Evolutionary conservation across 2,113 vertebrate genomes (phyloP).

Genomic region (Ibidorhyncha struthersii): DNA sequence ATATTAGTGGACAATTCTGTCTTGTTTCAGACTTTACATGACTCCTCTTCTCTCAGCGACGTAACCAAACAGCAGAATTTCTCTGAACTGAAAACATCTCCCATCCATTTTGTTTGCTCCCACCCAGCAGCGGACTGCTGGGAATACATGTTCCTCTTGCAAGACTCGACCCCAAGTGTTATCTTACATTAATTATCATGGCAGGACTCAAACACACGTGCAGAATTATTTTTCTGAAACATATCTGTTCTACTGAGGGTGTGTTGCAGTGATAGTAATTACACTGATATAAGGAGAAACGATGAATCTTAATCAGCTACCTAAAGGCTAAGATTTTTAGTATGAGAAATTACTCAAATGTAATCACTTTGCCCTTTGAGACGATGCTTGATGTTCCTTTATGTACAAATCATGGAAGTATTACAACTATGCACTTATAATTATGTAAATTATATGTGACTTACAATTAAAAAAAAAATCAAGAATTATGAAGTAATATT

Average conservation of each 20-base stretch:
- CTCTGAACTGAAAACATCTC: neutral
- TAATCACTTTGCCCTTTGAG: conserved; percentile 23
- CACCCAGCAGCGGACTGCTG: neutral
- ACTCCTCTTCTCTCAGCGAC: neutral
- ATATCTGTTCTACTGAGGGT: neutral
- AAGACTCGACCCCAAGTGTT: neutral
- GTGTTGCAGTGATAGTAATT: conserved; percentile 17
- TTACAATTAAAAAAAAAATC: neutral
- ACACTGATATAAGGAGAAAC: neutral
- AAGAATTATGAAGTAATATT: neutral
- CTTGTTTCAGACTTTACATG: neutral
- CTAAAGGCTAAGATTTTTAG: conserved; percentile 6
- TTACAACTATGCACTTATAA: conserved; percentile 1
- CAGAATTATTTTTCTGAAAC: neutral
- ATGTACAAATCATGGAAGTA: conserved; percentile 13
- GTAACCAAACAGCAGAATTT: neutral
- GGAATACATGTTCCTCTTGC: neutral
- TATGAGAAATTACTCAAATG: neutral
- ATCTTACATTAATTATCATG: neutral
- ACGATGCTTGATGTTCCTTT: conserved; percentile 20
- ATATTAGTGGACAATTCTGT: neutral
- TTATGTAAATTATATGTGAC: neutral
- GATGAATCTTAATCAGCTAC: conserved; percentile 11
- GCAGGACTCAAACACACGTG: neutral
- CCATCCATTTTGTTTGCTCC: neutral